Evolutionary conservation across 2,797 vertebrate species (phyloP).

Genomic region (Cottoperca gobio): DNA sequence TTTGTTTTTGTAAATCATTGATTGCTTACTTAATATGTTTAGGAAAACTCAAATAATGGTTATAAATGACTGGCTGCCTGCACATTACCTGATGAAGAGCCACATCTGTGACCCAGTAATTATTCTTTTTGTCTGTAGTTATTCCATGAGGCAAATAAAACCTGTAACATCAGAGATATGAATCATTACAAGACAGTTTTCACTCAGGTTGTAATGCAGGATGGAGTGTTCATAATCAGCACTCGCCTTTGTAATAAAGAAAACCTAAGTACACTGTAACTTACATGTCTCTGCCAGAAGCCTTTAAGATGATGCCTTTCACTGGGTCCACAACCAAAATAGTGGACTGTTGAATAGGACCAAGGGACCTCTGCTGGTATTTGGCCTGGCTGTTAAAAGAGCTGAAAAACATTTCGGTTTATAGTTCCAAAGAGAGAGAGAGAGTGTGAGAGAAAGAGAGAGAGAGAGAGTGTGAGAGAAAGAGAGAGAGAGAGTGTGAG

Average conservation of each 20-base stretch:
- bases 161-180: conserved; percentile 74
- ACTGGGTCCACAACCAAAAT: conserved; percentile 90
- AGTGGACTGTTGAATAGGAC: conserved; percentile 94
- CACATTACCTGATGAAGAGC: conserved; percentile 95
- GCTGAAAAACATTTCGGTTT: conserved; percentile 73
- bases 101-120: conserved; percentile 98
- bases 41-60: not conserved
- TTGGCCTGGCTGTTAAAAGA: conserved; percentile 89
- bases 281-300: conserved; percentile 92
- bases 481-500: no score
- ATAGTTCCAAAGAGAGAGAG: not conserved
- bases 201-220: no score
- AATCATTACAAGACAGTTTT: not conserved
- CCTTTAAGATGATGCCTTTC: conserved; percentile 87
- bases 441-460: not conserved
- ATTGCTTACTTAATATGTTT: not conserved
- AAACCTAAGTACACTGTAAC: conserved; percentile 41
- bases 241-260: not conserved
- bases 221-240: not conserved
- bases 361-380: conserved; percentile 92
- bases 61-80: not conserved
- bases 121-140: conserved; percentile 89
- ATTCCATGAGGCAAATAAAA: conserved; percentile 98
- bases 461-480: no score
- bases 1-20: not conserved